Evolutionary conservation across 2,113 vertebrate genomes (phyloP), one percentile per base, ranked within the genome.

Genomic region (Oncorhynchus kisutch): DNA sequence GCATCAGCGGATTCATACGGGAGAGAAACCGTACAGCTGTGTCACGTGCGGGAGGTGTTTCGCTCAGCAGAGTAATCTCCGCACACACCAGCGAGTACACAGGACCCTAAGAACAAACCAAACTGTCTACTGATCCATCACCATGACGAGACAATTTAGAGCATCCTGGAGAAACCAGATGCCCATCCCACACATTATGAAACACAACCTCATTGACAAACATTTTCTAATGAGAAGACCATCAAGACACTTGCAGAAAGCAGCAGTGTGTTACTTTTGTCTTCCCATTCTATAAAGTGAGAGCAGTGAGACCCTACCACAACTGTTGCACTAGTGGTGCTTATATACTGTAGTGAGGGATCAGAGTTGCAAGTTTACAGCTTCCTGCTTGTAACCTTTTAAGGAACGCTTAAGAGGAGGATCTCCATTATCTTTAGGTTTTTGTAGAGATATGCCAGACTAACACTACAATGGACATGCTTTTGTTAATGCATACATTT

Each of bases 21-120:
- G 93, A 1, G 93, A 94, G 87, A 92, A 93, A 31, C 93, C 93
- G 9, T 94, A 90, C 87, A 84, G 82, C 0, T 94, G 93, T 20
- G 64, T 80, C 0, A 84, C 72, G 0, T 94, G 93, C 4, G 92
- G 92, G 34, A 92, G 91, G 72, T 71, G 88, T 16, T 94, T 94
- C 51, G 91, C 92, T 2, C 93, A 94, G 84, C 91, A 91, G 78
- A 94, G 93, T 22, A 94, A 94, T 86, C 87, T 94, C 13, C 91
- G 93, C 70, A 93, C 93, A 9, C 93, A 94, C 72, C 91, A 92
- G 67, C 84, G 91, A 81, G 92, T 84, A 68, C 93, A 94, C 89
- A 86, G 84, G 76, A 88, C 89, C 82, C 81, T 80, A 57, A 67
- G 9, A 24, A 65, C 62, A 5, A 71, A 48, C 24, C 70, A 59